Percentiles rank a stretch among this genome's conserved stretches.
Evolutionary conservation across 2,888 invertebrate genomes (phyloP).

Genomic region (Melieria crassipennis): DNA sequence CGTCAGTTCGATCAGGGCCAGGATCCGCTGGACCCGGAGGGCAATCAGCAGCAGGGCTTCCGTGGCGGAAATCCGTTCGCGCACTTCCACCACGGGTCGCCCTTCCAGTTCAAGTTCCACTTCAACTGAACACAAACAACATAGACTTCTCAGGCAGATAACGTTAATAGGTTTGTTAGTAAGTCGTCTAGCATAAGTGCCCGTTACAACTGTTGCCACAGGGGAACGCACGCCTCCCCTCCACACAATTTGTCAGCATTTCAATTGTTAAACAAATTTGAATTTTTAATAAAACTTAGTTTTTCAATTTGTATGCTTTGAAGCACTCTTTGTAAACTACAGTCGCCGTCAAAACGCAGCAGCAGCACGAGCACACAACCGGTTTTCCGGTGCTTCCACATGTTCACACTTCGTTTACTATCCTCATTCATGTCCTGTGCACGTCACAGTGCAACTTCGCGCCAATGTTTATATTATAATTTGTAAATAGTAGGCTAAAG

Average conservation of each 20-base stretch:
- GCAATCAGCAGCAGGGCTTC: conserved; percentile 68
- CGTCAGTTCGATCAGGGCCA: conserved; percentile 93
- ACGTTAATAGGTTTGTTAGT: conserved; percentile 20
- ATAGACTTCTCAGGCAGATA: conserved; percentile 13
- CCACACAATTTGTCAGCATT: too few relatives aligned
- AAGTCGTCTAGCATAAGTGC: conserved; percentile 12
- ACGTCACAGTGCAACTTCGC: too few relatives aligned
- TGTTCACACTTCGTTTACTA: neutral
- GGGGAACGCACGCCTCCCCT: neutral
- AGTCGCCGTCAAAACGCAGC: too few relatives aligned
- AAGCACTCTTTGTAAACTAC: too few relatives aligned
- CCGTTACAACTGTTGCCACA: conserved; percentile 22
- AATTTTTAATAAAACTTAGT: too few relatives aligned
- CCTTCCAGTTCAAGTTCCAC: conserved; percentile 97
- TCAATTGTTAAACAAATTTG: too few relatives aligned
- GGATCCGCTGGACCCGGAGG: conserved; percentile 97
- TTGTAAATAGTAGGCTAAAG: conserved; percentile 57
- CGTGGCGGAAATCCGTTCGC: conserved; percentile 79
- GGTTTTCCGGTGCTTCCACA: too few relatives aligned
- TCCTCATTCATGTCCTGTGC: neutral
- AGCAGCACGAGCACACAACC: too few relatives aligned
- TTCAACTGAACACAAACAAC: conserved; percentile 74
- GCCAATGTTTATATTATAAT: neutral
- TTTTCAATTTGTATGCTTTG: too few relatives aligned
- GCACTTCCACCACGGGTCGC: conserved; percentile 84